A percentile compares a stretch with the other conserved stretches of the same genome.
These are phyloP conservation scores for Sebastiscus tertius DNA, from an alignment of 2,797 vertebrate species.

Conservation along the genomic window DNA sequence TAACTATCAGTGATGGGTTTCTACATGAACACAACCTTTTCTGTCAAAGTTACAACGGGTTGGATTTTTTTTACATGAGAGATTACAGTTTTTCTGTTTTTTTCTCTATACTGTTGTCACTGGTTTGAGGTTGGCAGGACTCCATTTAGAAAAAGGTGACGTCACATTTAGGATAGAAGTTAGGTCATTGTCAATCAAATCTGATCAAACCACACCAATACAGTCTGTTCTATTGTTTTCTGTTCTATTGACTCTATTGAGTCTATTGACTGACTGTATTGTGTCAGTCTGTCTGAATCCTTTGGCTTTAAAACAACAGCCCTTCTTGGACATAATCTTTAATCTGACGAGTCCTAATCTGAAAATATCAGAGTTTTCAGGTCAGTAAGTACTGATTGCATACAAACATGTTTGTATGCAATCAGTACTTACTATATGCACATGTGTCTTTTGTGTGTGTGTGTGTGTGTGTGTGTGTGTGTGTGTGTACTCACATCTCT, in stretches of 20 bases:
- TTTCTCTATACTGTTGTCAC: not conserved
- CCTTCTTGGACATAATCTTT: slow-evolving; percentile 31
- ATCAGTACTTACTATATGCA: not conserved
- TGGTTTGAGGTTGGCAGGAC: too few species aligned
- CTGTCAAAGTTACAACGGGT: not conserved
- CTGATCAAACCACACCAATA: not conserved
- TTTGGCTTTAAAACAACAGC: slow-evolving; percentile 9
- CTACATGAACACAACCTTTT: not conserved
- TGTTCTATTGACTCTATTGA: not conserved
- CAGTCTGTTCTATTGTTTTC: not conserved
- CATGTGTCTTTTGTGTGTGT: not conserved
- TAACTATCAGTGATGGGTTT: not conserved
- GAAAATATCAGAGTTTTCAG: slow-evolving; percentile 25
- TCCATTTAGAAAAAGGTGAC: not conserved
- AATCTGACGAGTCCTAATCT: slow-evolving; percentile 40
- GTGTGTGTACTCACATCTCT: slow-evolving; percentile 71
- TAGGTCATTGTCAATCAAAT: not conserved
- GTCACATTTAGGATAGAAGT: not conserved
- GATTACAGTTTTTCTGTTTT: not conserved
- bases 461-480: slow-evolving; percentile 2
- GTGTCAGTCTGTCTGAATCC: not conserved
- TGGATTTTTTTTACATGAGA: not conserved
- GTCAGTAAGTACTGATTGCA: slow-evolving; percentile 5
- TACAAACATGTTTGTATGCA: not conserved
- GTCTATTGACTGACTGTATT: not conserved